These are phyloP conservation scores for Menidia menidia DNA, from an alignment of 2,797 vertebrate genomes.

Conservation along the genomic window DNA sequence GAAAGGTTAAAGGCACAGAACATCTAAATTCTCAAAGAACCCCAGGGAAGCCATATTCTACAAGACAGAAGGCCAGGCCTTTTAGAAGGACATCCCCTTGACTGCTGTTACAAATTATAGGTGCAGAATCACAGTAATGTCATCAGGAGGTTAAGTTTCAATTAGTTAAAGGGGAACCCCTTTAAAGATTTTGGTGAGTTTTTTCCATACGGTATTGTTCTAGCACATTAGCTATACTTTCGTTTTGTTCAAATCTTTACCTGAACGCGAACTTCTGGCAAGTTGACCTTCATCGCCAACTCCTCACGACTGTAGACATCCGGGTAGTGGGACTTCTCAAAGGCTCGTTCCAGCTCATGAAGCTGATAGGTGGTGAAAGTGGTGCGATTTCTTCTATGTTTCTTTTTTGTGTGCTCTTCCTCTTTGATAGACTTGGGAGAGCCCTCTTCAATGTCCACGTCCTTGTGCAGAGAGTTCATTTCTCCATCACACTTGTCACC, in stretches of 20 bases:
- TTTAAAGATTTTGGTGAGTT: no score
- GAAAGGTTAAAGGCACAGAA: no score
- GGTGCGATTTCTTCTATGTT: slow-evolving; percentile 91
- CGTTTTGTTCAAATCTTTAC: slow-evolving; percentile 66
- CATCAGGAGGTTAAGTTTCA: background rate
- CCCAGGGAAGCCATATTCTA: background rate
- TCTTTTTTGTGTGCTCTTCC: slow-evolving; percentile 89
- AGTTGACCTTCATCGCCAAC: slow-evolving; percentile 92
- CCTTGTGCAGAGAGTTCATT: slow-evolving; percentile 78
- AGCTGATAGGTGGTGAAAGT: slow-evolving; percentile 95
- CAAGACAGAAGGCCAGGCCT: background rate
- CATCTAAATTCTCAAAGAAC: no score
- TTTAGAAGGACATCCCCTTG: background rate
- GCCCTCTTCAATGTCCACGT: slow-evolving; percentile 68
- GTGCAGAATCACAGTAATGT: background rate
- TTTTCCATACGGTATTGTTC: background rate
- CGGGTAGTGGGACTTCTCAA: slow-evolving; percentile 93
- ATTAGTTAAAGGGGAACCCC: background rate
- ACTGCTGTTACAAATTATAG: background rate
- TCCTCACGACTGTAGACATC: slow-evolving; percentile 94
- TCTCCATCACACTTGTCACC: slow-evolving; percentile 85
- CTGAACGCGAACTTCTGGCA: slow-evolving; percentile 94
- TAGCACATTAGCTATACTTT: background rate
- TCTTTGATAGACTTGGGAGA: slow-evolving; percentile 77
- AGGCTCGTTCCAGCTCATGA: slow-evolving; percentile 91